phyloP scores from a whole-genome alignment of 1,140 invertebrate genomes.

The Euglossa dilemma region DNA sequence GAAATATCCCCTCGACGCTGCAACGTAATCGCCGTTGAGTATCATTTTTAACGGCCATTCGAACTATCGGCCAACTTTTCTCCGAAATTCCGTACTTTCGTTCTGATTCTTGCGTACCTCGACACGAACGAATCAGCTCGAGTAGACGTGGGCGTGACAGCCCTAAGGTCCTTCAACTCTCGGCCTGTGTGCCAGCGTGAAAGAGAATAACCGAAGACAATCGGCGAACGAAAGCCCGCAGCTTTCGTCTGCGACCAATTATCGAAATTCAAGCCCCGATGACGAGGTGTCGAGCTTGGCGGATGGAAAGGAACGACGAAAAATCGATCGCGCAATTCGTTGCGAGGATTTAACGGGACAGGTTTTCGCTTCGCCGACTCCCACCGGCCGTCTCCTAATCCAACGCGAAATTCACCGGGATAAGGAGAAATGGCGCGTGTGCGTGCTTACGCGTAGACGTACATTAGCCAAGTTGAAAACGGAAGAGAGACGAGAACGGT shows the following conservation, averaged over 20 bases:
- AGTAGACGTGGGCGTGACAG: too few relatives aligned
- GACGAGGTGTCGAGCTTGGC: conserved; percentile 27
- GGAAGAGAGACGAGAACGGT: conserved; percentile 12
- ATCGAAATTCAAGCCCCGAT: conserved; percentile 51
- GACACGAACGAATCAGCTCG: neutral
- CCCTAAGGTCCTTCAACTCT: neutral
- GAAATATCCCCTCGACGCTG: neutral
- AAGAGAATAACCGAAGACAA: conserved; percentile 8
- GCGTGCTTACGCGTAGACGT: neutral
- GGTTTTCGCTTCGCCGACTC: neutral
- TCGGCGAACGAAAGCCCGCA: conserved; percentile 18
- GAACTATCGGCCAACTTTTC: neutral
- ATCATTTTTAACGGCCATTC: neutral
- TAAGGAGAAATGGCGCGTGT: too few relatives aligned
- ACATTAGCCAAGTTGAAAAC: neutral
- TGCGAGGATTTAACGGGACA: conserved; percentile 9
- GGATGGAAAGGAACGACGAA: conserved; percentile 17
- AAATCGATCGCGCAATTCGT: conserved; percentile 43
- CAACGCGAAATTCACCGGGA: neutral
- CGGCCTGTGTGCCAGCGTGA: neutral
- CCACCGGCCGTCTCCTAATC: neutral
- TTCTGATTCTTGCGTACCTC: neutral
- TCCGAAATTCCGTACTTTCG: neutral
- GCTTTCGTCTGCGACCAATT: conserved; percentile 45
- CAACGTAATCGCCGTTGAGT: neutral